Evolutionary conservation across 2,113 vertebrate genomes (phyloP).

Genomic region (Hippocampus comes): DNA sequence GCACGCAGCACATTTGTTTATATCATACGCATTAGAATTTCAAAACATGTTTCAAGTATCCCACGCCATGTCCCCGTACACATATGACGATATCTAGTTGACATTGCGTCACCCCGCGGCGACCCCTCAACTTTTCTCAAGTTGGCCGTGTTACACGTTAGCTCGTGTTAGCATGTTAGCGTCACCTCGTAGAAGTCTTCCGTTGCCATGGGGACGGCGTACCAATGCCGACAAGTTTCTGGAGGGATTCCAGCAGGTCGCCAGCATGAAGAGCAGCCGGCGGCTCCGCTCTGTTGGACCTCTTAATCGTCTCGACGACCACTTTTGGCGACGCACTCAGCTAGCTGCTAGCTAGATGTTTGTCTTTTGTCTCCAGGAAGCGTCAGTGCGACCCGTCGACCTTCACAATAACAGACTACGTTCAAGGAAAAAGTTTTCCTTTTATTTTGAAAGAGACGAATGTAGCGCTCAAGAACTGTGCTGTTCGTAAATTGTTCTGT

Average conservation of each 20-base stretch:
- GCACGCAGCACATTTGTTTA: neutral
- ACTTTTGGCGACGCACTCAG: neutral
- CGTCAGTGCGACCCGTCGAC: conserved; percentile 1
- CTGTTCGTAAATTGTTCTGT: no score
- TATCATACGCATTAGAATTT: no score
- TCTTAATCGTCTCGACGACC: neutral
- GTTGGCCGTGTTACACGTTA: conserved; percentile 14
- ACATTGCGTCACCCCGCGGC: neutral
- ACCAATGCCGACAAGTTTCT: conserved; percentile 26
- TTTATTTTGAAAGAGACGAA: neutral
- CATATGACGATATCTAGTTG: neutral
- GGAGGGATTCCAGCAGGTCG: conserved; percentile 22
- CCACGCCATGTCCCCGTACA: no score
- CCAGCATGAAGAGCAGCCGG: conserved; percentile 9
- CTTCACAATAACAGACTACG: conserved; percentile 42
- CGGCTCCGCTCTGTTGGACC: neutral
- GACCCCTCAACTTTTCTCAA: neutral
- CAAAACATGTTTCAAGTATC: no score
- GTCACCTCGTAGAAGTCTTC: conserved; percentile 73
- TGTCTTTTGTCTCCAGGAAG: neutral
- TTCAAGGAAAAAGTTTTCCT: neutral
- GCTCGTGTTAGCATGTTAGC: conserved; percentile 42
- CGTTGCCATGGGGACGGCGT: conserved; percentile 65
- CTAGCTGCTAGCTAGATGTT: conserved; percentile 27
- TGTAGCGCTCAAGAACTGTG: neutral